Evolutionary conservation across 1,140 invertebrate genomes (phyloP).

Genomic region (Nasonia longicornis): DNA sequence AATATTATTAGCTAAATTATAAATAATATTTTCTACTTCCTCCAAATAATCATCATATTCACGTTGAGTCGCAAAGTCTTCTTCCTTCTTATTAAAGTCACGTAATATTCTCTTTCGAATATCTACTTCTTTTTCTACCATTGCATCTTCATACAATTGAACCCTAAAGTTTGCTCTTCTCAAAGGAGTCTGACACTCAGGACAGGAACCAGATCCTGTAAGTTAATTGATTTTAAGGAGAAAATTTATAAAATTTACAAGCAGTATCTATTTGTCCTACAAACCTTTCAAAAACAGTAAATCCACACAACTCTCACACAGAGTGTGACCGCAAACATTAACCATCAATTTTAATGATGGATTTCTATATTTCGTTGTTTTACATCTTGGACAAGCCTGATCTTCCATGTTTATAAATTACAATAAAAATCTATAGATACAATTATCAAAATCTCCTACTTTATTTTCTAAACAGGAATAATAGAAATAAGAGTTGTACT

Average conservation of each 20-base stretch:
- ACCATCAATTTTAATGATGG: slow-evolving; percentile 97
- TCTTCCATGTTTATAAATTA: slow-evolving; percentile 79
- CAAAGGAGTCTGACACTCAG: slow-evolving; percentile 89
- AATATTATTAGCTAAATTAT: slow-evolving; percentile 91
- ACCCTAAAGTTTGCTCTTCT: slow-evolving; percentile 91
- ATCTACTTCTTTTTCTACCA: slow-evolving; percentile 97
- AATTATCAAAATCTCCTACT: background rate
- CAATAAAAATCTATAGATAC: background rate
- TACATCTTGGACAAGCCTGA: slow-evolving; percentile 95
- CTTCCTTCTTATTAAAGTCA: slow-evolving; percentile 93
- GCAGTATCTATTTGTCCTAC: slow-evolving; percentile 7
- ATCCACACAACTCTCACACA: slow-evolving; percentile 98
- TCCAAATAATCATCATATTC: slow-evolving; percentile 96
- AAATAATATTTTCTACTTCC: slow-evolving; percentile 91
- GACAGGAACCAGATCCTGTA: slow-evolving; percentile 90
- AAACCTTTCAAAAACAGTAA: slow-evolving; percentile 92
- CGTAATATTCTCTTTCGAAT: slow-evolving; percentile 90
- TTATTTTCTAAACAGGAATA: background rate
- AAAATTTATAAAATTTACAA: background rate
- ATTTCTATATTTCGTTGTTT: slow-evolving; percentile 98
- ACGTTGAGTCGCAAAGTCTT: slow-evolving; percentile 83
- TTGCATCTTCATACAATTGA: slow-evolving; percentile 95
- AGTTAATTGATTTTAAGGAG: slow-evolving; percentile 50
- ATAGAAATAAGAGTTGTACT: background rate
- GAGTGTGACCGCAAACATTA: slow-evolving; percentile 96